A percentile compares a stretch with the other conserved stretches of the same genome.
These are phyloP conservation scores for Metaphire vulgaris DNA, from an alignment of 1,140 invertebrate genomes.

Conservation along the genomic window DNA sequence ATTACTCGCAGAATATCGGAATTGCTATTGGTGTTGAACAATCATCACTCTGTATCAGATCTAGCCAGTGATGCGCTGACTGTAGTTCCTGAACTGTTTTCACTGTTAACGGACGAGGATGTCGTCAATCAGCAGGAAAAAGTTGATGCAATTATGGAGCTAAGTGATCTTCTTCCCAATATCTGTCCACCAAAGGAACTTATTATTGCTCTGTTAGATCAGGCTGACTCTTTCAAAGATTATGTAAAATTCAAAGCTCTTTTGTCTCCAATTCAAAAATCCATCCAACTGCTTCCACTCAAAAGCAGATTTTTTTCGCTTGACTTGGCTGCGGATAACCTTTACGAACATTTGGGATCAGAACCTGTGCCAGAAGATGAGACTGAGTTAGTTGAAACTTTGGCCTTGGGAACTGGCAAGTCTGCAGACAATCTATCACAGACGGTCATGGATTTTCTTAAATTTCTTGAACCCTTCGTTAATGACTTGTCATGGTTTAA, in stretches of 20 bases:
- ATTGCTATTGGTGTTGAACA: neutral
- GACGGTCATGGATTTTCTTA: neutral
- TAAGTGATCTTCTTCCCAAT: neutral
- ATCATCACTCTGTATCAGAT: neutral
- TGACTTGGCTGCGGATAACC: neutral
- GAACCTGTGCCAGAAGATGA: neutral
- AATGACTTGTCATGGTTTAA: neutral
- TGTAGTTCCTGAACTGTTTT: neutral
- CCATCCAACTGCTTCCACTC: neutral
- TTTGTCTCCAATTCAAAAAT: neutral
- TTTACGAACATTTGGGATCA: neutral
- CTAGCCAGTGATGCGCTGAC: neutral
- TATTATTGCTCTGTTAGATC: neutral
- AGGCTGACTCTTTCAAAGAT: neutral
- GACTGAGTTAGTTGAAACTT: neutral
- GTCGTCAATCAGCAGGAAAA: neutral
- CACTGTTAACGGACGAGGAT: neutral
- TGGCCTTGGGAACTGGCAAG: neutral
- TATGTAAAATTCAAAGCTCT: neutral
- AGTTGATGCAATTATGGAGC: neutral
- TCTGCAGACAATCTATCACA: neutral
- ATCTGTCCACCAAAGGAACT: neutral
- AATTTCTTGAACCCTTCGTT: neutral
- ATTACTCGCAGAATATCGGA: neutral
- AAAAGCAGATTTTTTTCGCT: neutral